Evolutionary conservation across 2,797 vertebrate genomes (phyloP).

Genomic region (Ptychadena robeensis): DNA sequence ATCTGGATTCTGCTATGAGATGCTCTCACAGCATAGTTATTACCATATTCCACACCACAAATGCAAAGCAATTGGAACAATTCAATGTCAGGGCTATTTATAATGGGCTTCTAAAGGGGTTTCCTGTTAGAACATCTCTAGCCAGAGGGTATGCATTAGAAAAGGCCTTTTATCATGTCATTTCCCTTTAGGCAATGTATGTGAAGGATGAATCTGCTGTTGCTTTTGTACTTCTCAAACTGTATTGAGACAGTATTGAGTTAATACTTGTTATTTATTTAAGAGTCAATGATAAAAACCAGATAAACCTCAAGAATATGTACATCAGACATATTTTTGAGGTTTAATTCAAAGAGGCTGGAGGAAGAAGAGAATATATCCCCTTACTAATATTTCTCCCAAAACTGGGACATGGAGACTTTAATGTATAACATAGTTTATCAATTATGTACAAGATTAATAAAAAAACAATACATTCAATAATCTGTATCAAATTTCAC

Average conservation of each 20-base stretch:
- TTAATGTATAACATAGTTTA: no score
- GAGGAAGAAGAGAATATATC: no score
- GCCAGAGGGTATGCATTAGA: constrained; percentile 43
- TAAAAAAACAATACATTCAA: no score
- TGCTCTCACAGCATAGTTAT: constrained; percentile 61
- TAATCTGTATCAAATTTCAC: no score
- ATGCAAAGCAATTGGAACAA: constrained; percentile 46
- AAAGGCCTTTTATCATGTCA: constrained; percentile 41
- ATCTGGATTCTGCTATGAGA: constrained; percentile 41
- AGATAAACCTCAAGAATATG: neutral
- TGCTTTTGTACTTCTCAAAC: constrained; percentile 45
- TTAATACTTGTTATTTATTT: neutral
- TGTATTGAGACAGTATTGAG: constrained; percentile 4
- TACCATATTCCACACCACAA: constrained; percentile 46
- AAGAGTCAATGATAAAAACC: neutral
- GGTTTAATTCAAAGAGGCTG: no score
- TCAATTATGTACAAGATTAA: no score
- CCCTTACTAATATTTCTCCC: no score
- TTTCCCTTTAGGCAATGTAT: constrained; percentile 11
- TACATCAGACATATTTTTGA: neutral
- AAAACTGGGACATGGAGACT: no score
- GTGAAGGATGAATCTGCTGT: constrained; percentile 12
- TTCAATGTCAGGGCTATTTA: constrained; percentile 50
- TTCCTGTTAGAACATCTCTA: constrained; percentile 36
- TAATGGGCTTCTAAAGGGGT: constrained; percentile 44